Conservation (phyloP, 2,888 invertebrate species). For the Anorthoa munda region DNA sequence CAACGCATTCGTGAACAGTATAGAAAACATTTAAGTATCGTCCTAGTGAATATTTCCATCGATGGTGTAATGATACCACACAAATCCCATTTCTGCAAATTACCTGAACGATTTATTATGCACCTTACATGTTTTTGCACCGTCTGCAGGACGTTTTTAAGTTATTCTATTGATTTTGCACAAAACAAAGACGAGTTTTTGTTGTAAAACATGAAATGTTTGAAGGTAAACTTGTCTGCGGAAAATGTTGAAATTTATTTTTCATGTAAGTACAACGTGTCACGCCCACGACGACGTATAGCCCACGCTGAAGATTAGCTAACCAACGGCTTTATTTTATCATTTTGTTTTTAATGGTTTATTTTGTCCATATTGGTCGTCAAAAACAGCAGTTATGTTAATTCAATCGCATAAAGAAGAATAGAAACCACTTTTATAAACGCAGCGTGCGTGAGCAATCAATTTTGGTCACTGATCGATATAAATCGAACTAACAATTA, state of each 20-base stretch:
- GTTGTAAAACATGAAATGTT: slow-evolving; percentile 46
- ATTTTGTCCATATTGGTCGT: slow-evolving; percentile 23
- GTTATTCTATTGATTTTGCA: slow-evolving; percentile 47
- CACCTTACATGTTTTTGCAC: slow-evolving; percentile 16
- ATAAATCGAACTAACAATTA: slow-evolving; percentile 9
- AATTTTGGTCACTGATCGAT: slow-evolving; percentile 24
- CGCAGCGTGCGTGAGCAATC: slow-evolving; percentile 10
- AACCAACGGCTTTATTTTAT: slow-evolving; percentile 30
- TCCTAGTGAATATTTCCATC: slow-evolving; percentile 44
- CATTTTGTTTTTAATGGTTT: slow-evolving; percentile 24
- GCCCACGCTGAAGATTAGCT: slow-evolving; percentile 43
- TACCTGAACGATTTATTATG: slow-evolving; percentile 28
- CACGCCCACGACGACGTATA: slow-evolving; percentile 45
- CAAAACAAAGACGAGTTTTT: slow-evolving; percentile 41
- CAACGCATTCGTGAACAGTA: slow-evolving; percentile 58
- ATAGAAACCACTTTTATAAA: slow-evolving; percentile 4
- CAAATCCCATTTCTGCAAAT: slow-evolving; percentile 36
- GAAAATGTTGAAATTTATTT: slow-evolving; percentile 60
- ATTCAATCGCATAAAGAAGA: slow-evolving; percentile 10
- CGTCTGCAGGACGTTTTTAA: slow-evolving; percentile 1
- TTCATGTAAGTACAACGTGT: slow-evolving; percentile 49
- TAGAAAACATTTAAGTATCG: slow-evolving; percentile 45
- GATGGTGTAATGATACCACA: slow-evolving; percentile 36
- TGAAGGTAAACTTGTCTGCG: slow-evolving; percentile 42
- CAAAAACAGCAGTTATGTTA: slow-evolving; percentile 9